Evolutionary conservation across 2,888 invertebrate species (phyloP), one percentile per base, ranked within the genome.

Genomic region (Aporophyla nigra): DNA sequence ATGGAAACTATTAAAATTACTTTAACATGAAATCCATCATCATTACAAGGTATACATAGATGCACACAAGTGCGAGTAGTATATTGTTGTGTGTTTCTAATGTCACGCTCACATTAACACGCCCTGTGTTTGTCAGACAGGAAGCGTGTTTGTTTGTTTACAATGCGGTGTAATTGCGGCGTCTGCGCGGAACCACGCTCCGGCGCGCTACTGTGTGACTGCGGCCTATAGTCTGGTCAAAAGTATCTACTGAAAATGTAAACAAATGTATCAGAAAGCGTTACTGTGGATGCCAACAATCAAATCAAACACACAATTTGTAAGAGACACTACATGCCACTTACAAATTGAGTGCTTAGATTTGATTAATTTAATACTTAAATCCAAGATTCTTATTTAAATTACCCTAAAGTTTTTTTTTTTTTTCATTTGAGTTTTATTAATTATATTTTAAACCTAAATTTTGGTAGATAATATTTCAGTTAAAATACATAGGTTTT

Each of bases 151-250:
- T 78, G 79, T 88, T 74, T 79, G 78, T 77, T 79, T 33, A 74
- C 76, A 63, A 72, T 71, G 76, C 70, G 71, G 74, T 43, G 61
- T 86, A 78, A 89, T 88, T 78, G 86, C 84, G 61, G 71, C 69
- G 75, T 80, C 46, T 53, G 61, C 14, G 72, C 88, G 86, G 89
- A 88, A 79, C 43, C 77, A 78, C 87, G 86, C 71, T 75, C 62
- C 61, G 61, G n/a, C 68, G 63, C 77, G 62, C 74, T 16, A 10
- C 43, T 19, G 56, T 51, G 73, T 27, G 59, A 12, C 12, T 19
- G 62, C 65, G 19, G n/a, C 40, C 43, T 46, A 12, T 54, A 67
- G 12, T 56, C 56, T 19, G 12, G 16, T 19, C 33, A 10, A 33
- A n/a, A 67, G 33, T 54, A 33, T 16, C n/a, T 16, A 6, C 33